phyloP scores from a whole-genome alignment of 2,888 invertebrate genomes.

The Gerris lacustris region DNA sequence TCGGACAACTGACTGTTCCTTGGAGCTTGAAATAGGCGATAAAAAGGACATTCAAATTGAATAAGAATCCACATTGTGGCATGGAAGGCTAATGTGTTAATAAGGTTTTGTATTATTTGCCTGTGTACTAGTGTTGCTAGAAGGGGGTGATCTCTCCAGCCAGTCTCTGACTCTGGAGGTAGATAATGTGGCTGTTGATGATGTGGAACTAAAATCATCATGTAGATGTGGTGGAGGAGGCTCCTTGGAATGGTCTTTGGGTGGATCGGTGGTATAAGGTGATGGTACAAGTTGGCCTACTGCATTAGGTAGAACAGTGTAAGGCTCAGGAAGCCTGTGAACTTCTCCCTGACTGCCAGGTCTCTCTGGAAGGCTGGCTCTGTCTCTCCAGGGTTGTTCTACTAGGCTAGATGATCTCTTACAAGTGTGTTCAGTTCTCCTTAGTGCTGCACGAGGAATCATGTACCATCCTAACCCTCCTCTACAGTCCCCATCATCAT shows the following conservation, averaged over 20 bases:
- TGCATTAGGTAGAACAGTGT: no score
- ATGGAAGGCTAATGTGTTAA: no score
- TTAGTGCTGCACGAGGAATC: slow-evolving; percentile 63
- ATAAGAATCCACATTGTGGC: no score
- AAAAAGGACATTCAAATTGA: no score
- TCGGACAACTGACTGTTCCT: no score
- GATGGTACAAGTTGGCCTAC: no score
- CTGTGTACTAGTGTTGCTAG: slow-evolving; percentile 58
- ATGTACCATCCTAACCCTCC: slow-evolving; percentile 62
- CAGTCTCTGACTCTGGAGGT: slow-evolving; percentile 28
- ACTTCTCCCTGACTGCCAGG: background rate
- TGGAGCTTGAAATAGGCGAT: no score
- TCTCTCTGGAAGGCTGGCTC: background rate
- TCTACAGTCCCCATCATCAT: slow-evolving; percentile 16
- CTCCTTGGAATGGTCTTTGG: no score
- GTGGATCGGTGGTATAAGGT: no score
- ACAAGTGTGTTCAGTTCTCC: slow-evolving; percentile 31
- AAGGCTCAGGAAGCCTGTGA: background rate
- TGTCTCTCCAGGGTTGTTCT: slow-evolving; percentile 30
- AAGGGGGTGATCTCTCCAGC: slow-evolving; percentile 26
- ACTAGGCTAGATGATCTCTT: background rate
- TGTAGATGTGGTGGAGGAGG: slow-evolving; percentile 28
- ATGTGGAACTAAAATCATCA: slow-evolving; percentile 15
- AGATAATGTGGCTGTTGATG: slow-evolving; percentile 24
- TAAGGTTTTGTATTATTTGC: slow-evolving; percentile 32